phyloP scores from a whole-genome alignment of 2,888 invertebrate genomes.

The Biston stratarius region DNA sequence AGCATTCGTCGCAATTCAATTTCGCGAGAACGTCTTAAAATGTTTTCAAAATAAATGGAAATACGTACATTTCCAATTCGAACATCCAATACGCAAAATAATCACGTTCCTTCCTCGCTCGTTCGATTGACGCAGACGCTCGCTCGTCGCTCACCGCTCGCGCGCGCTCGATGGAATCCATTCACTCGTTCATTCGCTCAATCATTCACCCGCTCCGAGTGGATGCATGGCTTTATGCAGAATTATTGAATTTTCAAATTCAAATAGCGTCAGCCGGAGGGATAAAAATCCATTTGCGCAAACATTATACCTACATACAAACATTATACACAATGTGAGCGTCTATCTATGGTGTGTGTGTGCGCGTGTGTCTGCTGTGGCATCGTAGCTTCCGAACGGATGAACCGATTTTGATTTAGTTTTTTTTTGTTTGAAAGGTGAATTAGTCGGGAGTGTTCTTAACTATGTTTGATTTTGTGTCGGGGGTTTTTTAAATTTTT shows the following conservation, averaged over 20 bases:
- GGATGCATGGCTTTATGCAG: constrained; percentile 75
- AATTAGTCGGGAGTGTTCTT: too few species aligned
- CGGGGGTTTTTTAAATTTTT: too few species aligned
- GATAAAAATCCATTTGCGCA: constrained; percentile 67
- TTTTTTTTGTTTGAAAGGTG: too few species aligned
- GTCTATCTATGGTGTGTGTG: too few species aligned
- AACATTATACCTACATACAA: constrained; percentile 56
- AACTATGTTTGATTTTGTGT: too few species aligned
- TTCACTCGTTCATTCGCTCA: constrained; percentile 70
- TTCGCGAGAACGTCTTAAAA: constrained; percentile 53
- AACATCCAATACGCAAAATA: constrained; percentile 66
- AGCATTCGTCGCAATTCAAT: constrained; percentile 53
- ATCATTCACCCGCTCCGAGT: constrained; percentile 68
- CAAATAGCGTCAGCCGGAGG: constrained; percentile 57
- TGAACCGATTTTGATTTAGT: too few species aligned
- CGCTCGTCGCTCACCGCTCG: constrained; percentile 43
- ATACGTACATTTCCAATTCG: constrained; percentile 56
- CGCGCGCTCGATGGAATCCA: constrained; percentile 60
- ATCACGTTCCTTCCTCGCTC: constrained; percentile 62
- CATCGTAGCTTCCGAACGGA: too few species aligned
- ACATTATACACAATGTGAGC: constrained; percentile 48
- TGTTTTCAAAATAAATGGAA: constrained; percentile 60
- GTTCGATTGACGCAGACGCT: constrained; percentile 59
- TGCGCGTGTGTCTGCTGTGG: too few species aligned
- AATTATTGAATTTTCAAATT: constrained; percentile 75